Percentiles rank a stretch among this genome's conserved stretches.
Conservation (phyloP, 2,797 vertebrate species). For the Falco concolor region DNA sequence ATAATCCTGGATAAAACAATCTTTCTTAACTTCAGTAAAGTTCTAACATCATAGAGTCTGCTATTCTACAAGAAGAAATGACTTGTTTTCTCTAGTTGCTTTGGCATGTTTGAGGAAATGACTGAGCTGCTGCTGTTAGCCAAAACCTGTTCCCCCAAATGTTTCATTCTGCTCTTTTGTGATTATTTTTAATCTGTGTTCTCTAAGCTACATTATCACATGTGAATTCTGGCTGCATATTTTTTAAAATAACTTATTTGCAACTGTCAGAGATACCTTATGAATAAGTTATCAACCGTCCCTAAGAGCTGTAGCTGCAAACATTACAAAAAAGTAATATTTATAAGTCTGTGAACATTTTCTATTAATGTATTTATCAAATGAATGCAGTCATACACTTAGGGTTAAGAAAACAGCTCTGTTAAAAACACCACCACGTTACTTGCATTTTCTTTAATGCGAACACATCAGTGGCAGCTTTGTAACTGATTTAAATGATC, state of each 20-base stretch:
- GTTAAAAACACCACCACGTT: not conserved
- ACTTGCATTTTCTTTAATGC: not conserved
- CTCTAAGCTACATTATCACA: not conserved
- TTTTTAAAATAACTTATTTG: constrained; percentile 16
- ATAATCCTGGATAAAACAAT: not conserved
- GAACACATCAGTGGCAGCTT: not conserved
- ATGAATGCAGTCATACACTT: not conserved
- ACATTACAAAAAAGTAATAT: not conserved
- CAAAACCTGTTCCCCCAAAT: constrained; percentile 32
- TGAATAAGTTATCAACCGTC: constrained; percentile 21
- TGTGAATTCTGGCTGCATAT: not conserved
- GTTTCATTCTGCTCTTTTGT: constrained; percentile 16
- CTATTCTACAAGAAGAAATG: not conserved
- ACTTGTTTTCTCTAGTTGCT: constrained; percentile 9
- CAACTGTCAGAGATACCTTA: constrained; percentile 18
- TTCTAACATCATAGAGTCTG: not conserved
- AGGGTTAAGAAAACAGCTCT: not conserved
- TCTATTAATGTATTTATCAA: constrained; percentile 38
- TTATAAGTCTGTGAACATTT: constrained; percentile 17
- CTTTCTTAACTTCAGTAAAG: not conserved
- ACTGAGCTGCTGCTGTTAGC: constrained; percentile 18
- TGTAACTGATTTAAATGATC: not conserved
- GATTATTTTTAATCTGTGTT: constrained; percentile 41
- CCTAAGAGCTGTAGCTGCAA: not conserved
- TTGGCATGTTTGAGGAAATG: not conserved